Evolutionary conservation across 2,797 vertebrate species (phyloP).

Genomic region (Acanthiza pusilla): DNA sequence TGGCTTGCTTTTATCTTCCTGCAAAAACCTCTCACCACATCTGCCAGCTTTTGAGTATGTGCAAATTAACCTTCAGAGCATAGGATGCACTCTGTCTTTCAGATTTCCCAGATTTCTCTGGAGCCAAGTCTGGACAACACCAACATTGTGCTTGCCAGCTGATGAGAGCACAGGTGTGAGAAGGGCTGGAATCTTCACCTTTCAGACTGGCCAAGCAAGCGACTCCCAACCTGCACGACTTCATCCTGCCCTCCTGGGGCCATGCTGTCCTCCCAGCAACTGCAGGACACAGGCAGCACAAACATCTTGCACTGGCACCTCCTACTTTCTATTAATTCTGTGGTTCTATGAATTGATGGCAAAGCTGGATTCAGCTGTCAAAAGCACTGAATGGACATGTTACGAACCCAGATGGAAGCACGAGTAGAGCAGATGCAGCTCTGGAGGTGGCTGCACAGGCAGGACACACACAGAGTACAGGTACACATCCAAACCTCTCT

Average conservation of each 20-base stretch:
- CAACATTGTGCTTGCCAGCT: background rate
- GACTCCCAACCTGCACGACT: background rate
- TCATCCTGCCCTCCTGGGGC: background rate
- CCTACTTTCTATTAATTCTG: background rate
- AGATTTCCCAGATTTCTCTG: background rate
- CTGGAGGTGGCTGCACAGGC: background rate
- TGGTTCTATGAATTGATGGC: background rate
- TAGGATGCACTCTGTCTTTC: background rate
- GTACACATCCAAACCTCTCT: background rate
- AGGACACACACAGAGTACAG: background rate
- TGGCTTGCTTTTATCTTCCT: background rate
- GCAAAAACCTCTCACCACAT: background rate
- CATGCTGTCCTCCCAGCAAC: background rate
- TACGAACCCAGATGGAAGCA: background rate
- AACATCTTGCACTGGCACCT: background rate
- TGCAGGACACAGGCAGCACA: background rate
- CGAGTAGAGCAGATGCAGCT: background rate
- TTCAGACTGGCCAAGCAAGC: fast-evolving
- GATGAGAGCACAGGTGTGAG: background rate
- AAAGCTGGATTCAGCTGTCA: background rate
- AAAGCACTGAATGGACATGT: background rate
- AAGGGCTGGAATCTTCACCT: background rate
- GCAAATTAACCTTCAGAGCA: background rate
- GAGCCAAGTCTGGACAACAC: background rate
- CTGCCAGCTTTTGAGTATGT: fast-evolving